Base-by-base conservation (phyloP, 2,888 invertebrate genomes). In the Ectemnius cavifrons region DNA sequence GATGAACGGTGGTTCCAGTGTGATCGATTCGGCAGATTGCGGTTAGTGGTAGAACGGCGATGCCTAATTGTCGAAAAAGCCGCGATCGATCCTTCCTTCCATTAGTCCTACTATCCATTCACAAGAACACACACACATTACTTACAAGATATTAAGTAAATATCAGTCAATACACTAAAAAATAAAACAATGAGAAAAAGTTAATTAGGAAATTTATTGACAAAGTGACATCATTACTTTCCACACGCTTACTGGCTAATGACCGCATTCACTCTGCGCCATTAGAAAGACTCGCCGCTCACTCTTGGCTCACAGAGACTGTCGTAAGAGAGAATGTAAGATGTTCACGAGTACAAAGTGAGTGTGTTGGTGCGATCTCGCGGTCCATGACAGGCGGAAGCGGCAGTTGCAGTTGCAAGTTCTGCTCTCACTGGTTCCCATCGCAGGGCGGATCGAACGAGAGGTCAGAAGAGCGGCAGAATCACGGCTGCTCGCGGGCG, bases 401-500 rank as follows among this genome's bases (percentile, higher is more conserved):
- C 37, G 37, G 37, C 37, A 37, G 37, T 37, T 37, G n/a, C 14
- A 52, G 16, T 11, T 52, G 52, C 52, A 52, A 1, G 1, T 52
- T 37, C 8, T 11, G 37, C 28, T 70, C 47, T 58, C 49, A n/a
- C 56, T 20, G 13, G 60, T 65, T 71, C 71, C 47, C 63, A 64
- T 63, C 37, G 8, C 37, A 37, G 37, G 37, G 5, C 37, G 37
- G 37, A 37, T 37, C 37, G 11, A 67, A 27, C 37, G 57, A 23
- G 63, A n/a, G 56, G 37, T 13, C 13, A 4, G 58, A 71, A 45
- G 52, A 13, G 13, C 56, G 56, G 49, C 57, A 14, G 49, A 37
- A 63, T 63, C 63, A 8, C 37, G 49, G 28, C n/a, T 52, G 47
- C 64, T 62, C 16, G 0, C 69, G 16, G 75, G 62, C n/a, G 76